Conservation (phyloP, 2,888 invertebrate genomes). For the Drosophila gaucha region DNA sequence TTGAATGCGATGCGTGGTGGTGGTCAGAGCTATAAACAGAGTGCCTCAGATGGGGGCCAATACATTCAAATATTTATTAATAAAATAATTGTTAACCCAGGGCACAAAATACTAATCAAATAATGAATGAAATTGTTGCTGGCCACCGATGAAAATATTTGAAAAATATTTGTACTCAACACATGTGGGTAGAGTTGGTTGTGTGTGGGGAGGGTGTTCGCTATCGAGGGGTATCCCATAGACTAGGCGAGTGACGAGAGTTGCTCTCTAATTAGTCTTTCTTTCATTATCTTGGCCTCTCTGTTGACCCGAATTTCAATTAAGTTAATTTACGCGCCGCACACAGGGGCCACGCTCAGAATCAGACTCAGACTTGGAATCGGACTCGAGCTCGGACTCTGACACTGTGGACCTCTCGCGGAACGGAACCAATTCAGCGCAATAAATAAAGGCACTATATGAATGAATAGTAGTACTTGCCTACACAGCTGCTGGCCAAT, state of each 20-base stretch:
- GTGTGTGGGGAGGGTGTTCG: background rate
- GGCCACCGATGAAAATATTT: slow-evolving; percentile 67
- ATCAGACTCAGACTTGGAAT: slow-evolving; percentile 8
- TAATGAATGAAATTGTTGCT: slow-evolving; percentile 45
- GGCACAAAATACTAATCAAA: slow-evolving; percentile 65
- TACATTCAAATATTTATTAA: slow-evolving; percentile 75
- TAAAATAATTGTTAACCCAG: slow-evolving; percentile 72
- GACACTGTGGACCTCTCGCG: slow-evolving; percentile 26
- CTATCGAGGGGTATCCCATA: background rate
- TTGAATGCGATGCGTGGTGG: slow-evolving; percentile 69
- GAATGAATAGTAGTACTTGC: slow-evolving; percentile 47
- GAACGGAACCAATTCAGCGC: slow-evolving; percentile 59
- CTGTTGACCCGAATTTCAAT: slow-evolving; percentile 85
- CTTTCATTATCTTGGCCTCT: slow-evolving; percentile 85
- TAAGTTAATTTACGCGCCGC: slow-evolving; percentile 83
- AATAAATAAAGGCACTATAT: slow-evolving; percentile 56
- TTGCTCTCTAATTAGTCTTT: slow-evolving; percentile 83
- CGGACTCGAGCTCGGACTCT: too few relatives aligned
- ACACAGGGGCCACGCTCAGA: slow-evolving; percentile 34
- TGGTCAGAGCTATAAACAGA: slow-evolving; percentile 31
- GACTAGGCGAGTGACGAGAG: slow-evolving; percentile 40
- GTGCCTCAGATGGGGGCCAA: slow-evolving; percentile 66
- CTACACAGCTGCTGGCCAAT: slow-evolving; percentile 45
- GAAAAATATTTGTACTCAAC: slow-evolving; percentile 66
- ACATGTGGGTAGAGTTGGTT: slow-evolving; percentile 51